phyloP scores from a whole-genome alignment of 2,797 vertebrate genomes.

The Silurus aristotelis region DNA sequence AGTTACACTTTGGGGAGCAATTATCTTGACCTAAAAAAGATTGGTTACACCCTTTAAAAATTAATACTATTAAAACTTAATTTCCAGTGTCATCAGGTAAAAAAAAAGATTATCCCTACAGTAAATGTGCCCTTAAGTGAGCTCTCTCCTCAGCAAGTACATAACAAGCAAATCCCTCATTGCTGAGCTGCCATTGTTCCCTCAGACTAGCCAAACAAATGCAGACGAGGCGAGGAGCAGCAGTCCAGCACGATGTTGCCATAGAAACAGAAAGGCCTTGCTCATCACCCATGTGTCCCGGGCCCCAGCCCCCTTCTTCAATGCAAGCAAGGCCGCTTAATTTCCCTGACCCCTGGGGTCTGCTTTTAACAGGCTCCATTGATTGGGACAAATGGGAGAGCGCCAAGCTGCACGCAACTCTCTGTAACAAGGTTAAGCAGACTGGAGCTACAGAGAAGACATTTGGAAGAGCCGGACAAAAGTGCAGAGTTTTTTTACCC shows the following conservation, averaged over 20 bases:
- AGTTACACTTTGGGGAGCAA: constrained; percentile 41
- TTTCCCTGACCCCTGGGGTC: constrained; percentile 75
- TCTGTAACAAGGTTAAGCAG: constrained; percentile 76
- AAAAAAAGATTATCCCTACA: constrained; percentile 16
- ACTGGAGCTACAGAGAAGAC: constrained; percentile 56
- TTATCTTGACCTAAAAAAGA: constrained; percentile 44
- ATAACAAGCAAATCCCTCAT: constrained; percentile 27
- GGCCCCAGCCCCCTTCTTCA: constrained; percentile 52
- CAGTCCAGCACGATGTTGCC: constrained; percentile 52
- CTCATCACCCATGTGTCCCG: constrained; percentile 46
- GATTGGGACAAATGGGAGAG: constrained; percentile 77
- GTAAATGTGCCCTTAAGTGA: constrained; percentile 14
- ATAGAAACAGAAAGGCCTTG: constrained; percentile 59
- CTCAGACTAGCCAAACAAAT: constrained; percentile 46
- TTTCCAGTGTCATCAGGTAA: background rate
- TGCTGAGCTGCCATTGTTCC: constrained; percentile 53
- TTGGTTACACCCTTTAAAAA: constrained; percentile 22
- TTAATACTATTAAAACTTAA: background rate
- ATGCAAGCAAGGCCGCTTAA: constrained; percentile 72
- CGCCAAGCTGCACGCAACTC: constrained; percentile 61
- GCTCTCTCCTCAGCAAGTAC: constrained; percentile 18
- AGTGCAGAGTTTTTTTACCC: constrained; percentile 12
- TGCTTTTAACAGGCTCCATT: constrained; percentile 77
- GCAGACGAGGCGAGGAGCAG: constrained; percentile 46
- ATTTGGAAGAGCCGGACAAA: constrained; percentile 52